These are phyloP conservation scores for Pollenia griseotomentosa DNA, from an alignment of 2,888 invertebrate species.

Conservation along the genomic window DNA sequence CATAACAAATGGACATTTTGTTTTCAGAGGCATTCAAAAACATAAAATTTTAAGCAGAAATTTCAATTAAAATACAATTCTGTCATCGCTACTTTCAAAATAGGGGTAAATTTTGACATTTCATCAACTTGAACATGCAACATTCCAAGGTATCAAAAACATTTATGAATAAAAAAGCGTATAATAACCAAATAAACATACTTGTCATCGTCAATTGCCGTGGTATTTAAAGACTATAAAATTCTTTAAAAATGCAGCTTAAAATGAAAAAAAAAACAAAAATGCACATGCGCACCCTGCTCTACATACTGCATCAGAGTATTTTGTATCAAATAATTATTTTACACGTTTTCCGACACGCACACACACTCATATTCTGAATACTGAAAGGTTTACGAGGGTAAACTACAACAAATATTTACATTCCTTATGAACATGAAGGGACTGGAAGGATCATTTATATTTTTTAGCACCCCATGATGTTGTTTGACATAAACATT, in stretches of 20 bases:
- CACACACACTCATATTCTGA: constrained; percentile 54
- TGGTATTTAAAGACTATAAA: constrained; percentile 64
- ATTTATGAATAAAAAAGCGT: constrained; percentile 65
- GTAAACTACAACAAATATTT: constrained; percentile 44
- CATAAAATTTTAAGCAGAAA: constrained; percentile 34
- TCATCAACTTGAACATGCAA: constrained; percentile 54
- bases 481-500: constrained; percentile 68
- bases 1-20: not conserved
- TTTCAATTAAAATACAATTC: not conserved
- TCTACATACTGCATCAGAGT: constrained; percentile 7
- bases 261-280: not conserved
- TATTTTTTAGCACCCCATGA: constrained; percentile 59
- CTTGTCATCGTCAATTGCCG: constrained; percentile 74
- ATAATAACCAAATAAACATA: constrained; percentile 74
- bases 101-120: constrained; percentile 58
- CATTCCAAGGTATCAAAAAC: constrained; percentile 65
- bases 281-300: constrained; percentile 62
- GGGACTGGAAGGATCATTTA: constrained; percentile 18
- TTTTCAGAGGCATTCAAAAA: not conserved
- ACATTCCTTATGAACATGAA: constrained; percentile 26
- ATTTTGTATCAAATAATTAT: constrained; percentile 17
- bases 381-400: constrained; percentile 66
- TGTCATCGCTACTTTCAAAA: constrained; percentile 18
- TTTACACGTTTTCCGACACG: constrained; percentile 22
- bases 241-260: not conserved